These are phyloP conservation scores for Proterorhinus semilunaris DNA, from an alignment of 2,113 vertebrate species.

Conservation along the genomic window DNA sequence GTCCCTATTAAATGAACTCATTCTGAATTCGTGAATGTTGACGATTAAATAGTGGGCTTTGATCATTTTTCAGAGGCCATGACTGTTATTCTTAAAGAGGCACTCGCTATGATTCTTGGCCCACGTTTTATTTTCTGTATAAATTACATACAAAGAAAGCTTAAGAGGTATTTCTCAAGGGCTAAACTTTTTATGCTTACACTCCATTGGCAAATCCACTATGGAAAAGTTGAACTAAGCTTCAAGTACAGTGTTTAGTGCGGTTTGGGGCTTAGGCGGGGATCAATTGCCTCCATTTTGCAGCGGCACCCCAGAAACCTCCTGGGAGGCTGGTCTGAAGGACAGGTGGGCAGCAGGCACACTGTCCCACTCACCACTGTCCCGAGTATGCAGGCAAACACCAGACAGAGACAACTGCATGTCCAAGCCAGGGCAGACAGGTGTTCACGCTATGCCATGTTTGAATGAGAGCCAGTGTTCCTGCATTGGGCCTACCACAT, in stretches of 20 bases:
- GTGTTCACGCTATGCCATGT: conserved; percentile 29
- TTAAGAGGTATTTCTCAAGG: conserved; percentile 79
- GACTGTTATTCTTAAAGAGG: conserved; percentile 79
- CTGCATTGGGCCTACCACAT: not conserved
- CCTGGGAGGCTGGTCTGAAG: conserved; percentile 47
- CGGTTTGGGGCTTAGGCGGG: conserved; percentile 64
- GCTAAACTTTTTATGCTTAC: conserved; percentile 70
- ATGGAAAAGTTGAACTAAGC: conserved; percentile 73
- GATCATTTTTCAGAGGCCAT: conserved; percentile 76
- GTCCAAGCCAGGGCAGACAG: conserved; percentile 31
- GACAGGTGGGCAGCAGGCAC: conserved; percentile 61
- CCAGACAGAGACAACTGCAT: conserved; percentile 15
- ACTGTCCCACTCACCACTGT: conserved; percentile 69
- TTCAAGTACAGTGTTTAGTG: conserved; percentile 69
- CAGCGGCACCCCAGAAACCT: conserved; percentile 67
- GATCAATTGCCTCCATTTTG: conserved; percentile 66
- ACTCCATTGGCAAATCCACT: conserved; percentile 67
- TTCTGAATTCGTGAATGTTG: conserved; percentile 69
- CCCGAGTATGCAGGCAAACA: conserved; percentile 40
- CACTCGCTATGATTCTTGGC: conserved; percentile 77
- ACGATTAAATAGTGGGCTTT: conserved; percentile 68
- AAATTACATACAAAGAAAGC: conserved; percentile 80
- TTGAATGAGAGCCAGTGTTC: conserved; percentile 3
- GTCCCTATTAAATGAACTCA: conserved; percentile 59
- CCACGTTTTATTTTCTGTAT: conserved; percentile 72